Base-by-base conservation (phyloP, 2,797 vertebrate genomes). In the Uromys caudimaculatus region DNA sequence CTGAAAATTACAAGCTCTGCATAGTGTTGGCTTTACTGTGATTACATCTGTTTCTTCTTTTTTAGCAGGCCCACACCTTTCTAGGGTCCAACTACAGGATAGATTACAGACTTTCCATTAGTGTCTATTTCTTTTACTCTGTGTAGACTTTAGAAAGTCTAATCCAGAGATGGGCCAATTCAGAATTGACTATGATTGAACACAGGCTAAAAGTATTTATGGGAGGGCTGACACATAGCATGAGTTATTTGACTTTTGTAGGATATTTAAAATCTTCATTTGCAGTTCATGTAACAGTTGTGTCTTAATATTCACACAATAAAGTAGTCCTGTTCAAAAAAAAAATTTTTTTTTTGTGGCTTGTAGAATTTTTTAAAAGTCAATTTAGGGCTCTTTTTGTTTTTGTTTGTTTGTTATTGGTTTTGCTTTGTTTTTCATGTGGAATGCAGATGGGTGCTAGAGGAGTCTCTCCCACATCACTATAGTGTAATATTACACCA, bases 271-370 rank as follows among this genome's bases (percentile, higher is more conserved):
- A 94, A 96, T 97, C 93, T 97, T 98, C 96, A 97, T 98, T 97
- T 98, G 97, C 97, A 98, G 92, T 98, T 98, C 94, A 97, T 98
- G 97, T 99, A 98, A 98, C 94, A 98, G 96, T 98, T 97, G 93
- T 96, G 97, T 98, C 97, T 98, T 98, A 98, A 98, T 52, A 98
- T 98, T 98, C 98, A 98, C 98, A 98, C 98, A 98, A 98, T 98
- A 98, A 98, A 98, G 97, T 97, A 97, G 98, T 98, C 98, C 96
- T 98, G 94, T 98, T 98, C 77, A 97, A 98, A 79, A 41, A 27
- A n/a, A n/a, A n/a, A n/a, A n/a, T 91, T 76, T 89, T 91, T 97
- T 93, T 58, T 41, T 87, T 81, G 50, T 98, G 97, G 97, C 98
- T 98, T 98, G 85, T 98, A 98, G 95, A 38, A 56, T 98, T 91